Evolutionary conservation across 1,140 invertebrate species (phyloP).

Genomic region (Caenorhabditis remanei): DNA sequence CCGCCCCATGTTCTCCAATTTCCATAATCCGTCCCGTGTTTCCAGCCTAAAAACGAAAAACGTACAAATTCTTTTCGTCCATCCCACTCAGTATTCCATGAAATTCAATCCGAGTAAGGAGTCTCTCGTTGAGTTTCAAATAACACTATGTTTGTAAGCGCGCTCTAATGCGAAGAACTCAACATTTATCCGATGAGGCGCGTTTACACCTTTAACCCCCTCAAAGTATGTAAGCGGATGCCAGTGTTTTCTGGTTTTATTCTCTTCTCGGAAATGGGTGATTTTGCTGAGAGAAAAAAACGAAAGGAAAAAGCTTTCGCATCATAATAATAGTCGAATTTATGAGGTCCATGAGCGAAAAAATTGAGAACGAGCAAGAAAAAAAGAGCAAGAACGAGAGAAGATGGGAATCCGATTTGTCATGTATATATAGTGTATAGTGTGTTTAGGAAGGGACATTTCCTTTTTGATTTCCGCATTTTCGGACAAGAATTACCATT

Average conservation of each 20-base stretch:
- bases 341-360: neutral
- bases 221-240: too few relatives aligned
- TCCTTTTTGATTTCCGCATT: neutral
- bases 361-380: neutral
- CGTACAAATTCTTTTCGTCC: slow-evolving; percentile 9
- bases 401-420: slow-evolving; percentile 35
- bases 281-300: neutral
- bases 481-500: neutral
- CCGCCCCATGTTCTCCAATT: slow-evolving; percentile 8
- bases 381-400: too few relatives aligned
- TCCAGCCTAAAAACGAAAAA: neutral
- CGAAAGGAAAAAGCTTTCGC: too few relatives aligned
- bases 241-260: too few relatives aligned
- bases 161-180: too few relatives aligned
- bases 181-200: too few relatives aligned
- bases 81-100: neutral
- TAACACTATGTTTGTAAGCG: too few relatives aligned
- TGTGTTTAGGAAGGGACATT: neutral
- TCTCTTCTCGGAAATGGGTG: too few relatives aligned
- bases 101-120: neutral
- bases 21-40: slow-evolving; percentile 22
- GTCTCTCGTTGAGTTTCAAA: too few relatives aligned
- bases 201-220: too few relatives aligned
- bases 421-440: slow-evolving; percentile 35
- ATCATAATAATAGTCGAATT: slow-evolving; percentile 39